Evolutionary conservation across 2,113 vertebrate species (phyloP), one percentile per base, ranked within the genome.

Genomic region (Macquaria ambigua): DNA sequence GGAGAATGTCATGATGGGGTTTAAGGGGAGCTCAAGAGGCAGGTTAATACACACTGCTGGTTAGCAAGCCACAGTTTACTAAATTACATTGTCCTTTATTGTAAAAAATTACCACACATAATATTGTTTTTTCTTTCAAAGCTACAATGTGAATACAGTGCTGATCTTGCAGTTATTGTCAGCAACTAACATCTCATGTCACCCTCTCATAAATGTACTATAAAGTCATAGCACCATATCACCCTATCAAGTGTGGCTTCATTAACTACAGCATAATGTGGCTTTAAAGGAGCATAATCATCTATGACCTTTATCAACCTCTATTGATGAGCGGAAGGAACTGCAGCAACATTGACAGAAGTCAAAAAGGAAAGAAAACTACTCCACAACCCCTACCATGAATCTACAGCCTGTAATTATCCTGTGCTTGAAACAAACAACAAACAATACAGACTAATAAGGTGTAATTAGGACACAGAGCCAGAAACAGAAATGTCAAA

Each of bases 1-100:
- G 63, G 23, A 25, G 41, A 63, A 81, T 52, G 84, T 76, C 64
- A 76, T 67, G 14, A 74, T 20, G 53, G 48, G 68, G 28, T 79
- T 83, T 34, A 50, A 16, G 2, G 39, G 31, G 11, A 61, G n/a
- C n/a, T 31, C 6, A 0, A 25, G 50, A 83, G 69, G 43, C n/a
- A 58, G 66, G n/a, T 76, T 72, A n/a, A 84, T 20, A 37, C 9
- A 61, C 12, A 28, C 43, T 0, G 4, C 59, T 61, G 72, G n/a
- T 62, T 63, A 58, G 52, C 5, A 34, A 62, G 31, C 37, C 18
- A 41, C 14, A 12, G 58, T 28, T 59, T 59, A 2, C 14, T 64
- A 75, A 74, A 59, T 18, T 5, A 31, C 25, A 23, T 15, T 31
- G n/a, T 39, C 31, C n/a, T 46, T 64, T 37, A 25, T 15, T n/a